These are phyloP conservation scores for Elephas maximus DNA, from an alignment of 2,113 vertebrate species.

Conservation along the genomic window DNA sequence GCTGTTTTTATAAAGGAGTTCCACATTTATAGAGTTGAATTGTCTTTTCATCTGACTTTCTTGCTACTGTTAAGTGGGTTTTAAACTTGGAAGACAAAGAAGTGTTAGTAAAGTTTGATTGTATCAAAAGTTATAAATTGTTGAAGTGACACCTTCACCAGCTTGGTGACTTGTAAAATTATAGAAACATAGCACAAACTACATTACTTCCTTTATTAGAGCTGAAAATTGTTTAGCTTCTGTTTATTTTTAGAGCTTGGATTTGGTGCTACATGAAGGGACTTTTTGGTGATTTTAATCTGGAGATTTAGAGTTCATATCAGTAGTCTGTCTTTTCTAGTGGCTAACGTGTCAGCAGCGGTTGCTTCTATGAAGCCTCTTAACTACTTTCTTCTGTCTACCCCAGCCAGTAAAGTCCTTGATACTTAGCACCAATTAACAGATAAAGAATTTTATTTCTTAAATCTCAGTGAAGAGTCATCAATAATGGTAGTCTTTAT, in stretches of 20 bases:
- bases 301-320: conserved; percentile 49
- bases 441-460: conserved; percentile 85
- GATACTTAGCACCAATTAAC: conserved; percentile 82
- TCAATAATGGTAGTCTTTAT: conserved; percentile 78
- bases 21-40: conserved; percentile 59
- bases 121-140: conserved; percentile 65
- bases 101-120: conserved; percentile 56
- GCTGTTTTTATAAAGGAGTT: conserved; percentile 59
- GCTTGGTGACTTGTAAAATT: conserved; percentile 69
- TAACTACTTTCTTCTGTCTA: conserved; percentile 81
- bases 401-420: conserved; percentile 79
- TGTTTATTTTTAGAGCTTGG: conserved; percentile 47
- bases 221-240: conserved; percentile 60
- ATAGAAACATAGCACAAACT: conserved; percentile 36
- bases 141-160: conserved; percentile 54
- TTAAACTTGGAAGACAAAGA: conserved; percentile 10
- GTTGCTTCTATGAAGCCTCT: conserved; percentile 82
- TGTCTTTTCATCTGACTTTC: conserved; percentile 65
- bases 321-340: conserved; percentile 72
- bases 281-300: conserved; percentile 74
- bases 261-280: conserved; percentile 59
- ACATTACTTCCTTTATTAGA: conserved; percentile 45
- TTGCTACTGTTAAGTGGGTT: conserved; percentile 46
- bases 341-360: conserved; percentile 78
- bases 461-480: conserved; percentile 83